Base-by-base conservation (phyloP, 2,113 vertebrate species). In the Coryphaenoides rupestris region DNA sequence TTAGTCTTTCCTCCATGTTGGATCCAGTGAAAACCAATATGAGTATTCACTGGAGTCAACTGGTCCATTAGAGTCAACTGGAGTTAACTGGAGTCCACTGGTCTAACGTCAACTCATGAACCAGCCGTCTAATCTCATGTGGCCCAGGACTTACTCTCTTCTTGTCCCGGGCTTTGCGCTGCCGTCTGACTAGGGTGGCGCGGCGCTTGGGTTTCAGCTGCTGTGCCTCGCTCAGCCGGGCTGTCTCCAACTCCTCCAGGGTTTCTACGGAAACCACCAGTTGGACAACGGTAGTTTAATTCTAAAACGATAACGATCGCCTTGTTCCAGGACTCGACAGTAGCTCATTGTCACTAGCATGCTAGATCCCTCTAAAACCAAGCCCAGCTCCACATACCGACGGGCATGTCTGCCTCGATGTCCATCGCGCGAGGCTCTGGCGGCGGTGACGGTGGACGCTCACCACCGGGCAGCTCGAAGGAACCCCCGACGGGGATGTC, bases 381-480 rank as follows among this genome's bases (percentile, higher is more conserved):
- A 40, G 9, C 33, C 33, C 7, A 10, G 13, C 33, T 12, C 33
- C 33, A 40, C 91, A 63, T 52, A 98, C 97, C 95, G 72, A 94
- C 85, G 56, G 93, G 91, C 66, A 94, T 92, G 83, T 99, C 97
- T 0, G 94, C 89, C 77, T 99, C 96, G 21, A 98, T 68, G 84
- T 99, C 96, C 84, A 96, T 91, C 82, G 23, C 83, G 75, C 87
- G 89, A 65, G 73, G 88, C 63, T 63, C 89, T 2, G 76, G 28
- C 59, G 90, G 74, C 68, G 83, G 13, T 2, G 76, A 26, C 59
- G 90, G 74, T 68, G 83, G 13, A 74, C 56, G 2, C 89, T 74
- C 89, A 1, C 80, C 89, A 1, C 80, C 66, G 77, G 79, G 84
- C 28, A 89, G 80, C 40, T 78, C 72, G 1, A 17, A 54, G 23